Evolutionary conservation across 2,113 vertebrate genomes (phyloP).

Genomic region (Telmatochromis brachygnathus): DNA sequence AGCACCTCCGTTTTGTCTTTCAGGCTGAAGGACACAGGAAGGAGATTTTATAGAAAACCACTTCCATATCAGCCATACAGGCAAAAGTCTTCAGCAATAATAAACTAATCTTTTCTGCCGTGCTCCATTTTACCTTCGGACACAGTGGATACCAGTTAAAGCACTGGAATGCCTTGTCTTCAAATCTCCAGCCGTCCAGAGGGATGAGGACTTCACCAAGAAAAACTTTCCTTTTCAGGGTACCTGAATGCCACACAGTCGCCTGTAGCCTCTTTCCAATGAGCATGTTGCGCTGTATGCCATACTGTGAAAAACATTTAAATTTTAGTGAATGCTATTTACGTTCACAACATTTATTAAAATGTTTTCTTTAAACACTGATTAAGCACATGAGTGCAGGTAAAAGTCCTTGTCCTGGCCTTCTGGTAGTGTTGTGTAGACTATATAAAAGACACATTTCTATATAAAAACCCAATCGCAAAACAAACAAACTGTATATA

Average conservation of each 20-base stretch:
- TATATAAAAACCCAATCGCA: neutral
- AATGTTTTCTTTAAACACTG: neutral
- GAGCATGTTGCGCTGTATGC: slow-evolving; percentile 73
- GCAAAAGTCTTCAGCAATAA: neutral
- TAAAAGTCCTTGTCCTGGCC: neutral
- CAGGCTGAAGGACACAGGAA: neutral
- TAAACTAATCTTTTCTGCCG: neutral
- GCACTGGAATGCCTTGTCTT: slow-evolving; percentile 54
- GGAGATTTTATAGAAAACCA: neutral
- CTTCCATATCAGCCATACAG: neutral
- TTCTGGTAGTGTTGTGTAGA: neutral
- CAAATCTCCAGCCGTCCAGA: slow-evolving; percentile 75
- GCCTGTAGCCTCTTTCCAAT: slow-evolving; percentile 73
- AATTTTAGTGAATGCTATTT: neutral
- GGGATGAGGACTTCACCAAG: slow-evolving; percentile 82
- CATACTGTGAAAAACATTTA: slow-evolving; percentile 62
- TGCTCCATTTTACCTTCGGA: slow-evolving; percentile 70
- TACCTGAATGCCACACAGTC: slow-evolving; percentile 81
- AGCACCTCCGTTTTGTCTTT: slow-evolving; percentile 15
- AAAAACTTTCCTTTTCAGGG: slow-evolving; percentile 75
- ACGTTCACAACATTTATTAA: neutral
- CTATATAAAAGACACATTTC: neutral
- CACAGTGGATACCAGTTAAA: slow-evolving; percentile 77
- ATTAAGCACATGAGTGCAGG: neutral
- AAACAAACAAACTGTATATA: neutral